These are phyloP conservation scores for Charina bottae DNA, from an alignment of 2,113 vertebrate genomes.

Conservation along the genomic window DNA sequence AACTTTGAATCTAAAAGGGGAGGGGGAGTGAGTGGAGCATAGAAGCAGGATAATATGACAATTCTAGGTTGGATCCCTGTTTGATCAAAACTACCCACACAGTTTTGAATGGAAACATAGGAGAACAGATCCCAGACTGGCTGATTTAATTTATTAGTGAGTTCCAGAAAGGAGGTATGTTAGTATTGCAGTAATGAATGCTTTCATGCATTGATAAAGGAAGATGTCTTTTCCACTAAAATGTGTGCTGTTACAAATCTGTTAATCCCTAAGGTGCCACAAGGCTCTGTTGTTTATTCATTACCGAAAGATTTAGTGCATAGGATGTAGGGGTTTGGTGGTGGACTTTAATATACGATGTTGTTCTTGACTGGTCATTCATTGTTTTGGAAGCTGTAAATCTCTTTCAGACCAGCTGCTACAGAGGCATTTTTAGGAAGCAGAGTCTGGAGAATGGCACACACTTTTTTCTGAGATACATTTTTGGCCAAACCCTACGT, in stretches of 20 bases:
- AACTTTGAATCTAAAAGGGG: not conserved
- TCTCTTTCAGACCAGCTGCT: conserved; percentile 56
- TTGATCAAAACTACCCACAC: not conserved
- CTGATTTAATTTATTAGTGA: no score
- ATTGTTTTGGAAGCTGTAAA: conserved; percentile 55
- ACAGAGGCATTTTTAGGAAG: conserved; percentile 50
- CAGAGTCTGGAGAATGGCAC: conserved; percentile 38
- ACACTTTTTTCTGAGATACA: conserved; percentile 51
- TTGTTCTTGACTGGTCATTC: conserved; percentile 37
- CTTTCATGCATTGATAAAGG: not conserved
- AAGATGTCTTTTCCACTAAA: not conserved
- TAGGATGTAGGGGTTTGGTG: not conserved
- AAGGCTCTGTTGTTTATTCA: not conserved
- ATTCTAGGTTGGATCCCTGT: not conserved
- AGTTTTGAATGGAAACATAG: not conserved
- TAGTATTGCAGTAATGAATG: not conserved
- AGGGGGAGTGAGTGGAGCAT: no score
- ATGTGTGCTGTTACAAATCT: not conserved
- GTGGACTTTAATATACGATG: conserved; percentile 3
- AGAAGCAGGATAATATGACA: not conserved
- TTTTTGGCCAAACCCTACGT: conserved; percentile 50
- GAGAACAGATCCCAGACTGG: not conserved
- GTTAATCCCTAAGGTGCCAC: not conserved
- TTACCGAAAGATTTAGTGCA: not conserved
- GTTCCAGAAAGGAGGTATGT: not conserved